Base-by-base conservation (phyloP, 2,797 vertebrate species). In the Smutsia gigantea region DNA sequence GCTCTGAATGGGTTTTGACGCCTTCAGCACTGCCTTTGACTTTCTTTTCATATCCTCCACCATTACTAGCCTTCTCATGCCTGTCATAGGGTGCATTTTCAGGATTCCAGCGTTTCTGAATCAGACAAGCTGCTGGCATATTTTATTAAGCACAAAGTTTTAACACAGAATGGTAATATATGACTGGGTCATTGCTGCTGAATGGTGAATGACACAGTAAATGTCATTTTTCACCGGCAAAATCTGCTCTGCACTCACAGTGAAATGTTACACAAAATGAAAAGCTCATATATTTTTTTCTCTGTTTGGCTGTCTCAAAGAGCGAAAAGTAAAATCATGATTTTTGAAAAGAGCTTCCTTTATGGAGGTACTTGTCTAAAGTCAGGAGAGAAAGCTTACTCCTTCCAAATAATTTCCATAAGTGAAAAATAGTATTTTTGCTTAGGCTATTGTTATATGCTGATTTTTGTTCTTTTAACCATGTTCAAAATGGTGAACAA, bases 131-230 rank as follows among this genome's bases (percentile, higher is more conserved):
- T 86, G 84, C 94, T 95, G 97, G 90, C 93, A 96, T 97, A 94
- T 97, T 96, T 96, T 87, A 96, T 96, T 84, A 97, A 83, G 83
- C 79, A 84, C 66, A 57, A 72, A 94, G 49, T 92, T 96, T 94
- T 75, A 94, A 69, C 63, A 82, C 57, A 88, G 42, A 89, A 87
- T 87, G 69, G 88, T 95, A 96, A 69, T 84, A 10, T 87, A 51
- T 83, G 97, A 95, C 95, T 93, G 87, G 89, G 79, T 96, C 93
- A 81, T 87, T 95, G 69, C 95, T 87, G 66, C 74, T 34, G 74
- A 94, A 92, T 0, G 31, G 19, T 69, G 93, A 96, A 93, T 85
- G 97, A 87, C 89, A 96, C 84, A 84, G 93, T 96, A 87, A 92
- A 94, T 96, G 92, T 59, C 68, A 93, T 96, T 97, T 97, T 95